A percentile compares a stretch with the other conserved stretches of the same genome.
These are phyloP conservation scores for Rhinichthys klamathensis DNA, from an alignment of 2,113 vertebrate species.

Conservation along the genomic window DNA sequence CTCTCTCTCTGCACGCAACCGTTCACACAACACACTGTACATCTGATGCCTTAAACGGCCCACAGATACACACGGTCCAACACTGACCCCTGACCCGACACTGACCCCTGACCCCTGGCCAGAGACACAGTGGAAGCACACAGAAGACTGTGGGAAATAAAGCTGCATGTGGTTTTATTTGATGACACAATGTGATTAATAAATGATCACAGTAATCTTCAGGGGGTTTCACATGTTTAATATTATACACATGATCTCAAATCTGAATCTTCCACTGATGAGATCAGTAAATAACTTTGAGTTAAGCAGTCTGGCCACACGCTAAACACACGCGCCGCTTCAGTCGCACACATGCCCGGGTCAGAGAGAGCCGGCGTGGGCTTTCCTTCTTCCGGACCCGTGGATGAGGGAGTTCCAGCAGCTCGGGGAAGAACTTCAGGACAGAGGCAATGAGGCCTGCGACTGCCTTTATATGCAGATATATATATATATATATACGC, in stretches of 20 bases:
- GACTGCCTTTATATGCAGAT: too few species aligned
- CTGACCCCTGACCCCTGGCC: constrained; percentile 1
- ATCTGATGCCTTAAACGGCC: not conserved
- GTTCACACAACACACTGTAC: not conserved
- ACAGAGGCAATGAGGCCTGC: too few species aligned
- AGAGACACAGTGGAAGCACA: not conserved
- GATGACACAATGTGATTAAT: not conserved
- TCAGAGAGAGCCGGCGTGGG: too few species aligned
- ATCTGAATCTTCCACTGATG: not conserved
- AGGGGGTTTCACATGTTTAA: not conserved
- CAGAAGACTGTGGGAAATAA: not conserved
- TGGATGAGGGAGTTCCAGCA: too few species aligned
- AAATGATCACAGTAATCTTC: not conserved
- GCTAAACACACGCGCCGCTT: too few species aligned
- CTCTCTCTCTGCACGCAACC: constrained; percentile 66
- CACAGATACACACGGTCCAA: not conserved
- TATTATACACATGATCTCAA: not conserved
- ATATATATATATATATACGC: too few species aligned
- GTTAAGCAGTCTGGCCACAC: too few species aligned
- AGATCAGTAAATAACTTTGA: not conserved
- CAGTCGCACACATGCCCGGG: too few species aligned
- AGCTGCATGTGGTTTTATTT: not conserved
- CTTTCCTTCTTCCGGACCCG: too few species aligned
- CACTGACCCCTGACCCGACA: not conserved
- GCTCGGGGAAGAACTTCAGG: too few species aligned